phyloP scores from a whole-genome alignment of 2,888 invertebrate genomes.

The Hypomecis punctinalis region DNA sequence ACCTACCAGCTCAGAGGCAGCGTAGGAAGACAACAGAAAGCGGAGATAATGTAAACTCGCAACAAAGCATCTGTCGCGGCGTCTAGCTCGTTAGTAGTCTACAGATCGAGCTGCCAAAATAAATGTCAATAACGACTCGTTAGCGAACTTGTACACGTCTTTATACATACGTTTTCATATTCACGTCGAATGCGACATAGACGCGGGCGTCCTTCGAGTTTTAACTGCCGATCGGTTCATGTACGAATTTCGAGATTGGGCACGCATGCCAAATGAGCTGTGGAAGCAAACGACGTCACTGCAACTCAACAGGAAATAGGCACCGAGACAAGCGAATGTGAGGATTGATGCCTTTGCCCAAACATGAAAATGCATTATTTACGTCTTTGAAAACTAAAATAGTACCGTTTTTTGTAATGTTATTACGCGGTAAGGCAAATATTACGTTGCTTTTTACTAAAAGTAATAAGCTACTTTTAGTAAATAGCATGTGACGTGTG shows the following conservation, averaged over 20 bases:
- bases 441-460: no score
- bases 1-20: conserved; percentile 37
- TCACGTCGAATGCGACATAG: conserved; percentile 33
- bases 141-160: conserved; percentile 50
- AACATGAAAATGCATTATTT: conserved; percentile 26
- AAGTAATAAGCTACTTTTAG: no score
- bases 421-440: no score
- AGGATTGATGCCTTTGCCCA: conserved; percentile 34
- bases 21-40: conserved; percentile 62
- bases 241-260: conserved; percentile 40
- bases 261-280: conserved; percentile 45
- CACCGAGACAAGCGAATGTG: conserved; percentile 33
- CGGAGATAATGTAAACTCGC: conserved; percentile 60
- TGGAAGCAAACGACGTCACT: conserved; percentile 42
- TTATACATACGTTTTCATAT: conserved; percentile 37
- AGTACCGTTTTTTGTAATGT: not conserved
- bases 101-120: conserved; percentile 61
- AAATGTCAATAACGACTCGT: conserved; percentile 64
- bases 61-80: conserved; percentile 60
- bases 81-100: conserved; percentile 50
- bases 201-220: conserved; percentile 39
- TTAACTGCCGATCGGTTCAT: conserved; percentile 41
- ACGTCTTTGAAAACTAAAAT: conserved; percentile 1
- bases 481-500: no score
- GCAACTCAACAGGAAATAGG: conserved; percentile 41